Evolutionary conservation across 2,888 invertebrate genomes (phyloP).

Genomic region (Spialia ferax): DNA sequence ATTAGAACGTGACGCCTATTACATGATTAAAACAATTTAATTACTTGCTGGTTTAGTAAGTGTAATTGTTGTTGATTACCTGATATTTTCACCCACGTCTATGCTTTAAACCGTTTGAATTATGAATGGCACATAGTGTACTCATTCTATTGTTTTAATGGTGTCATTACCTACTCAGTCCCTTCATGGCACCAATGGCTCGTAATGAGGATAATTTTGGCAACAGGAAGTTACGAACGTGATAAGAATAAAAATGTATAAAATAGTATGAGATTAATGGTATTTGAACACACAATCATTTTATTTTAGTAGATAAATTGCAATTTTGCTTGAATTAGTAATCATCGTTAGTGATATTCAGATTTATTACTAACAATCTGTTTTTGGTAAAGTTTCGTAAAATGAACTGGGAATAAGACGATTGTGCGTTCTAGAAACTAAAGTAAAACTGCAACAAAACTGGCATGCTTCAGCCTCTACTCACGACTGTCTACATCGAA

Average conservation of each 20-base stretch:
- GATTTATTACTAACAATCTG: background rate
- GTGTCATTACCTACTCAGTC: slow-evolving; percentile 17
- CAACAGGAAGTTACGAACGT: slow-evolving; percentile 10
- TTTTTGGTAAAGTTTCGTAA: background rate
- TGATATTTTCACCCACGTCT: slow-evolving; percentile 19
- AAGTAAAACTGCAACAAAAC: slow-evolving; percentile 72
- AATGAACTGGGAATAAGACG: background rate
- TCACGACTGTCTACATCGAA: slow-evolving; percentile 81
- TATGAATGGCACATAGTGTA: slow-evolving; percentile 12
- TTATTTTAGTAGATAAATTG: background rate
- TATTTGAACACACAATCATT: slow-evolving; percentile 14
- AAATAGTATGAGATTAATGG: slow-evolving; percentile 11
- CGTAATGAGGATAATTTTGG: slow-evolving; percentile 1
- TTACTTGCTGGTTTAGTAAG: slow-evolving; percentile 14
- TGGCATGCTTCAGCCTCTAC: slow-evolving; percentile 85
- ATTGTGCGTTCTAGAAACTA: slow-evolving; percentile 45
- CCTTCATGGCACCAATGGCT: slow-evolving; percentile 2
- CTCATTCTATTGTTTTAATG: slow-evolving; percentile 30
- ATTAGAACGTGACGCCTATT: slow-evolving; percentile 28
- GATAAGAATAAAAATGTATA: slow-evolving; percentile 19
- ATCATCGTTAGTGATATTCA: background rate
- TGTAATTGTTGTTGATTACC: background rate
- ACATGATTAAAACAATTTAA: slow-evolving; percentile 29
- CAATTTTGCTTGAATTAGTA: no score
- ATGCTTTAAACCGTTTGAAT: slow-evolving; percentile 13